These are phyloP conservation scores for Cydia splendana DNA, from an alignment of 1,140 invertebrate species.

Conservation along the genomic window DNA sequence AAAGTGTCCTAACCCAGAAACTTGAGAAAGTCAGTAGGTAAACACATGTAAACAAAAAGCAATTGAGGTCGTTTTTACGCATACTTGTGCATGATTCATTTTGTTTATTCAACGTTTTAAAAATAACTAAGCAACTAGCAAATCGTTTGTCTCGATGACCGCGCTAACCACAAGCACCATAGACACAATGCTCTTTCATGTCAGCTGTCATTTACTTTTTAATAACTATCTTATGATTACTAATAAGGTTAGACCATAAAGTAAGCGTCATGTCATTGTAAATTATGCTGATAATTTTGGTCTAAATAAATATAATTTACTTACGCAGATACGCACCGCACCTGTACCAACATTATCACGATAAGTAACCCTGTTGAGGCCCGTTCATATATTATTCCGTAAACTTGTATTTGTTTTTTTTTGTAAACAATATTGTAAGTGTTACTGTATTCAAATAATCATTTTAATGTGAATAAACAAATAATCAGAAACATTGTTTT, in stretches of 20 bases:
- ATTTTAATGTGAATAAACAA: not conserved
- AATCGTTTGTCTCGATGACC: slow-evolving; percentile 23
- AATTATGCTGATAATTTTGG: slow-evolving; percentile 49
- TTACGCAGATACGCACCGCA: slow-evolving; percentile 46
- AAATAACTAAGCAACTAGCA: slow-evolving; percentile 30
- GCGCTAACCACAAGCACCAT: slow-evolving; percentile 10
- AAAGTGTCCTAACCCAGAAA: slow-evolving; percentile 35
- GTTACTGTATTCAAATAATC: slow-evolving; percentile 14
- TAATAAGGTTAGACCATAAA: slow-evolving; percentile 44
- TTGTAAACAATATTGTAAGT: slow-evolving; percentile 41
- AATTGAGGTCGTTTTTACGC: slow-evolving; percentile 50
- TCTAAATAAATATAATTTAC: slow-evolving; percentile 49
- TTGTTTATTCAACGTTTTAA: slow-evolving; percentile 32
- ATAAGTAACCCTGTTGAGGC: slow-evolving; percentile 57
- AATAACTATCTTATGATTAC: slow-evolving; percentile 42
- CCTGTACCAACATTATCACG: slow-evolving; percentile 53
- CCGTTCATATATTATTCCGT: slow-evolving; percentile 40
- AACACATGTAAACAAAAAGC: slow-evolving; percentile 39
- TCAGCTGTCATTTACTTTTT: slow-evolving; percentile 27
- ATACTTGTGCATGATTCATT: slow-evolving; percentile 42
- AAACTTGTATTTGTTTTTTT: slow-evolving; percentile 35
- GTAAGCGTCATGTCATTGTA: slow-evolving; percentile 16
- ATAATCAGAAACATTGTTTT: not conserved
- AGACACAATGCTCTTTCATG: slow-evolving; percentile 13
- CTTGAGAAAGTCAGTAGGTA: slow-evolving; percentile 36